Base-by-base conservation (phyloP, 2,888 invertebrate species). In the Gastrophysa polygoni region DNA sequence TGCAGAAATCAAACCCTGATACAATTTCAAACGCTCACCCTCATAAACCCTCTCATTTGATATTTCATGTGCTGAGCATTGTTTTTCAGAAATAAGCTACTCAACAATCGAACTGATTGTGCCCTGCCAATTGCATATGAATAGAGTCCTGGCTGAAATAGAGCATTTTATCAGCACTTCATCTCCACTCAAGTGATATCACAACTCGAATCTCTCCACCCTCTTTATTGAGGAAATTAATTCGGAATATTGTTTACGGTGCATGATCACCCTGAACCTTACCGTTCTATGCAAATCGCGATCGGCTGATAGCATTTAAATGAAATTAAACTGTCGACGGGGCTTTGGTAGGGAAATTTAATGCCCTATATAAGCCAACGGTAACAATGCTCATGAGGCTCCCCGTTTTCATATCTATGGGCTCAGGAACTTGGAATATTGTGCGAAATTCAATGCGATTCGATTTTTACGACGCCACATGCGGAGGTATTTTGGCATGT, bases 241-340 rank as follows among this genome's bases (percentile, higher is more conserved):
- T 63, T 59, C 54, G 43, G 59, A 63, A 59, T 55, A 58, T 38
- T 63, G 46, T 56, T 52, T 50, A 63, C 57, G 63, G 47, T 59
- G 28, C 43, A 34, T 50, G 63, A 59, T 59, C 63, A 59, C 63
- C 59, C 59, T 32, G 59, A 55, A 43, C 61, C 55, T 43, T 60
- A 64, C 64, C 61, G 64, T 64, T 64, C 58, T 61, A 64, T 64
- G 64, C 60, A 64, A 64, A 64, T 64, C 47, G 44, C 32, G 64
- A 64, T 64, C 28, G 11, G 29, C 21, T 24, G 54, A 54, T 54
- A 54, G 43, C 43, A 52, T 52, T 38, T 38, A 34, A 16, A 54
- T 20, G 43, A 43, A 54, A 54, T 54, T 54, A 54, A 43, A 54
- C 43, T 54, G 54, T 43, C 54, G 43, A n/a, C 43, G 14, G 24